Base-by-base conservation (phyloP, 1,140 invertebrate species). In the Plectrocnemia conspersa region DNA sequence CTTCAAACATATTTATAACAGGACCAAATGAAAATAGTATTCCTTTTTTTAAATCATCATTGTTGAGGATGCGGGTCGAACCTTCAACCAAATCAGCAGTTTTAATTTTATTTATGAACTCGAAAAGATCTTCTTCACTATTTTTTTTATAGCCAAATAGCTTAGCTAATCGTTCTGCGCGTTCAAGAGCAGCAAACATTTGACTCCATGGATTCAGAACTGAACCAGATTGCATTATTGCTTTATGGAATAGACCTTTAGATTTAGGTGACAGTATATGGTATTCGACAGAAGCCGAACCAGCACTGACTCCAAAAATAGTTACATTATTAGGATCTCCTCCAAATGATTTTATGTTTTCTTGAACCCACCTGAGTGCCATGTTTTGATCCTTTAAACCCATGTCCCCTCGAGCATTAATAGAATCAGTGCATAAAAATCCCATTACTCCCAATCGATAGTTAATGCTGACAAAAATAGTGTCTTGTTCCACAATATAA, bases 281-380 rank as follows among this genome's bases (percentile, higher is more conserved):
- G 52, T 75, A 73, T 64, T 80, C 77, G 3, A 77, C 73, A 29
- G 76, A 78, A 25, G 74, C 73, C 2, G 77, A 78, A 10, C 80
- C 80, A 45, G 79, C 79, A 66, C 76, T 79, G 6, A 77, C 62
- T 13, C 77, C 78, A 62, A 77, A 77, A 46, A 79, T 70, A 18
- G 78, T 82, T 1, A 82, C 72, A 63, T 77, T 79, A 9, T 75
- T 63, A 4, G 77, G 74, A 66, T 81, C 76, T 10, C 80, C 80
- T 45, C 79, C 79, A 65, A 85, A 85, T 22, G 68, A 64, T 16
- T 57, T 44, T 25, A 84, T 80, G 60, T 85, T 80, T 15, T 76
- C 57, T 61, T 82, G 70, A 5, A 86, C 71, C 82, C 82, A 81
- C 59, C 73, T 70, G 4, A 78, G 63, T 6, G 73, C 76, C 47